Evolutionary conservation across 1,140 invertebrate species (phyloP).

Genomic region (Cryptotermes secundus): DNA sequence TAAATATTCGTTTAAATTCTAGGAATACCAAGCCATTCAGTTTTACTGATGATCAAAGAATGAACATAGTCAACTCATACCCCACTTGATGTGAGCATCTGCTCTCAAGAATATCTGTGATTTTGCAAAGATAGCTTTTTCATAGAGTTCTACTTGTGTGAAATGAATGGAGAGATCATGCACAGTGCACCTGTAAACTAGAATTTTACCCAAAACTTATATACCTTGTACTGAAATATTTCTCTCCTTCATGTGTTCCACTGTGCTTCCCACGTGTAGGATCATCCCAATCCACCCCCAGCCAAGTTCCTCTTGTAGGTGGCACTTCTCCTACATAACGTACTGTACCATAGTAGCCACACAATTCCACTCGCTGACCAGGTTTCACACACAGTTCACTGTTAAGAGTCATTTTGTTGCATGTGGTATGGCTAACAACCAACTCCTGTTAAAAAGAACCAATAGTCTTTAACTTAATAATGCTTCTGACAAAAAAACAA

Average conservation of each 20-base stretch:
- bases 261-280: constrained; percentile 83
- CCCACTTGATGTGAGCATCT: too few species aligned
- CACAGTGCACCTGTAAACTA: too few species aligned
- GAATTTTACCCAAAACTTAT: too few species aligned
- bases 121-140: too few species aligned
- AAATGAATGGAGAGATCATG: too few species aligned
- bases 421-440: neutral
- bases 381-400: constrained; percentile 41
- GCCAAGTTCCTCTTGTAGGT: constrained; percentile 66
- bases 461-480: neutral
- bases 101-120: too few species aligned
- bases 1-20: too few species aligned
- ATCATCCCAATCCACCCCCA: constrained; percentile 94
- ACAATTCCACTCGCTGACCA: constrained; percentile 56
- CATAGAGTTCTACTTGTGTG: neutral
- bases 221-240: constrained; percentile 80
- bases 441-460: neutral
- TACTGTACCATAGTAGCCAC: constrained; percentile 57
- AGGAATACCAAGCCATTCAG: too few species aligned
- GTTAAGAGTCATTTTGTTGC: neutral
- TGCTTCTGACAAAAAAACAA: too few species aligned
- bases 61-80: too few species aligned
- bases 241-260: constrained; percentile 74
- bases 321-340: constrained; percentile 60
- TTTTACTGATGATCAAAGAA: too few species aligned